Evolutionary conservation across 2,797 vertebrate species (phyloP).

Genomic region (Eulemur mongoz): DNA sequence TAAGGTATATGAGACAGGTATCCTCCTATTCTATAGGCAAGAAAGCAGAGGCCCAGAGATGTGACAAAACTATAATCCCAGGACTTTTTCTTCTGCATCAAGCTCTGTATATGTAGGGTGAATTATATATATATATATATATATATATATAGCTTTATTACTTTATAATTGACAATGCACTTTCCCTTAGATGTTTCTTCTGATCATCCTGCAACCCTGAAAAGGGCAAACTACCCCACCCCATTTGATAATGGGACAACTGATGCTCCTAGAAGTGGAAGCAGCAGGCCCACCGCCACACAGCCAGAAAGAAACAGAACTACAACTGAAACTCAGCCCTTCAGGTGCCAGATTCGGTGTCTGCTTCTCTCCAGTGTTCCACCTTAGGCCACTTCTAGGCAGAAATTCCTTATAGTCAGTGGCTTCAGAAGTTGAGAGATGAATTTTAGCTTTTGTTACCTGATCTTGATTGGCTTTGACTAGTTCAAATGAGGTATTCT

Average conservation of each 20-base stretch:
- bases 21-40: not conserved
- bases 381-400: not conserved
- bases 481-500: not conserved
- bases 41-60: not conserved
- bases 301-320: not conserved
- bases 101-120: not conserved
- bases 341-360: not conserved
- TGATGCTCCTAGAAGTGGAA: not conserved
- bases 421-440: not conserved
- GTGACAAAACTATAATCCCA: not conserved
- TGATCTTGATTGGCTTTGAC: slow-evolving; percentile 5
- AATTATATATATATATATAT: not conserved
- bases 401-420: slow-evolving; percentile 22
- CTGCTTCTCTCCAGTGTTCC: slow-evolving; percentile 1
- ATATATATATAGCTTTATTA: not conserved
- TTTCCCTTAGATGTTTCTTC: not conserved
- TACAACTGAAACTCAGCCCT: not conserved
- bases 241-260: not conserved
- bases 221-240: not conserved
- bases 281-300: not conserved
- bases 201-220: not conserved
- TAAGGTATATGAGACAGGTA: not conserved
- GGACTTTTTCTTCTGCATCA: not conserved
- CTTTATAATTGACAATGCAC: slow-evolving; percentile 28
- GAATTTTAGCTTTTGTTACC: not conserved